These are phyloP conservation scores for Microchirus variegatus DNA, from an alignment of 2,797 vertebrate genomes.

Conservation along the genomic window DNA sequence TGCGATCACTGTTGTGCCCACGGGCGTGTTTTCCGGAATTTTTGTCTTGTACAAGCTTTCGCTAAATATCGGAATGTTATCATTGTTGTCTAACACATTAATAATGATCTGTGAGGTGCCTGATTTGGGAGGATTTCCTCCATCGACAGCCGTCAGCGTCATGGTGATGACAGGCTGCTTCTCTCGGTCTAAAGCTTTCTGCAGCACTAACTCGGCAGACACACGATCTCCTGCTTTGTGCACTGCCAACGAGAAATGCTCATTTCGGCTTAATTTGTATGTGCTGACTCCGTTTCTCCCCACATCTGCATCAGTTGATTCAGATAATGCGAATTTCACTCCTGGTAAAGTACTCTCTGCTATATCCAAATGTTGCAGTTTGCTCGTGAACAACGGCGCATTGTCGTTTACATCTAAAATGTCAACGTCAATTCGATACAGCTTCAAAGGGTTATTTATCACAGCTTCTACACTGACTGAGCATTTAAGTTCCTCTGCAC, in stretches of 20 bases:
- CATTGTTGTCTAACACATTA: conserved; percentile 72
- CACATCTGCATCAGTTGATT: conserved; percentile 85
- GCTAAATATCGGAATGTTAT: conserved; percentile 74
- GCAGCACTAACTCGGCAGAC: conserved; percentile 76
- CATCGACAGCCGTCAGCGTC: conserved; percentile 73
- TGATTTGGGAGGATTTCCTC: conserved; percentile 64
- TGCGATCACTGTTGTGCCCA: conserved; percentile 44
- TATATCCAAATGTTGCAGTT: conserved; percentile 57
- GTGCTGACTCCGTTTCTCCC: conserved; percentile 83
- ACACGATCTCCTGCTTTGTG: conserved; percentile 58
- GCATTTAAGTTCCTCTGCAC: conserved; percentile 67
- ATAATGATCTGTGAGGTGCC: conserved; percentile 66
- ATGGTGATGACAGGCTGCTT: conserved; percentile 65
- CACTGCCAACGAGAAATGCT: conserved; percentile 84
- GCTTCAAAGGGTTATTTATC: conserved; percentile 78
- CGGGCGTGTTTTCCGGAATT: conserved; percentile 59
- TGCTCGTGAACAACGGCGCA: conserved; percentile 55
- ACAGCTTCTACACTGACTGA: conserved; percentile 81
- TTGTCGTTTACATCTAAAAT: conserved; percentile 79
- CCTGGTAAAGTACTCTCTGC: conserved; percentile 73
- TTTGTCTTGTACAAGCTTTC: conserved; percentile 69
- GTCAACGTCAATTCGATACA: conserved; percentile 76
- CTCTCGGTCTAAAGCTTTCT: conserved; percentile 78
- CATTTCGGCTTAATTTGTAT: conserved; percentile 85
- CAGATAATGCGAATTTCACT: conserved; percentile 86